Conservation (phyloP, 2,113 vertebrate species). For the Thunnus maccoyii region DNA sequence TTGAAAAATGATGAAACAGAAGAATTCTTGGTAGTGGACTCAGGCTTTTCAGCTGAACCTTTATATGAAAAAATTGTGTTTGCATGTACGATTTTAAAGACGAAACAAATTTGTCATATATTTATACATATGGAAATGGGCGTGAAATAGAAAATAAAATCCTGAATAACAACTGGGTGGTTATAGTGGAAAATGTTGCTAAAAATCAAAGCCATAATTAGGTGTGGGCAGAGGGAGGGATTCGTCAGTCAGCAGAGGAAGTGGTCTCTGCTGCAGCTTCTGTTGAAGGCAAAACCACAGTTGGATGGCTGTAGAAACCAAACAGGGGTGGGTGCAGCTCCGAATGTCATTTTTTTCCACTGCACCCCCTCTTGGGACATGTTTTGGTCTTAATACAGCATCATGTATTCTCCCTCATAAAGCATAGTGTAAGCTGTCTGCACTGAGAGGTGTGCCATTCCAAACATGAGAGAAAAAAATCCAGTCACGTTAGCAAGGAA, state of each 20-base stretch:
- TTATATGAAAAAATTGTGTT: too few relatives aligned
- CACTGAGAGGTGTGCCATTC: background rate
- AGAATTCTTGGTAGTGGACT: too few relatives aligned
- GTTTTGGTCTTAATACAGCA: background rate
- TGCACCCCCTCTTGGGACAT: background rate
- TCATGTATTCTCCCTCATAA: background rate
- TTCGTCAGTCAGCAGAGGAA: slow-evolving; percentile 28
- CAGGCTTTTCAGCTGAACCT: too few relatives aligned
- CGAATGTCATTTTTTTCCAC: slow-evolving; percentile 12
- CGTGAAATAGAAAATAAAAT: background rate
- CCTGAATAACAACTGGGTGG: background rate
- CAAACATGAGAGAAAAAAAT: background rate
- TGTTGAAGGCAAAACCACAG: slow-evolving; percentile 24
- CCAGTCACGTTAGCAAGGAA: background rate
- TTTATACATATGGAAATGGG: background rate
- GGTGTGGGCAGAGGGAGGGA: background rate
- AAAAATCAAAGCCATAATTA: slow-evolving; percentile 26
- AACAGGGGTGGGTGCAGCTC: slow-evolving; percentile 32
- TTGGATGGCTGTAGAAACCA: background rate
- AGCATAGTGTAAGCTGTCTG: background rate
- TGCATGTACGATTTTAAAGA: too few relatives aligned
- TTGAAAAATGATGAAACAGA: too few relatives aligned
- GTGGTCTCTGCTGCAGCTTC: slow-evolving; percentile 5
- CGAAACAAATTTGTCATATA: too few relatives aligned
- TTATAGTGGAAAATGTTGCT: slow-evolving; percentile 21